Percentiles rank a stretch among this genome's conserved stretches.
Evolutionary conservation across 1,140 invertebrate genomes (phyloP).

Genomic region (Lysiphlebus fabarum): DNA sequence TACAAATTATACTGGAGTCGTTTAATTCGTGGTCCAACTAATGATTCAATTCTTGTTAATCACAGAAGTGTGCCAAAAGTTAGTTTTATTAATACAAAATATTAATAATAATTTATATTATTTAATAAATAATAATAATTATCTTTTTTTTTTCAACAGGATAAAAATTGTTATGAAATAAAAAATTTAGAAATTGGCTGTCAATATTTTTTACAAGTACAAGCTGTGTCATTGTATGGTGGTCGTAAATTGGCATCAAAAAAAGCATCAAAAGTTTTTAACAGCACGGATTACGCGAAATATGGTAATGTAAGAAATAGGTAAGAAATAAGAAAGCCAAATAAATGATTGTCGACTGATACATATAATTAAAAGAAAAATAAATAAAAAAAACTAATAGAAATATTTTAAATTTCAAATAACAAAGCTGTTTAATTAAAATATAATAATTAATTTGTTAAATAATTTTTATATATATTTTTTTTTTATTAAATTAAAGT

Average conservation of each 20-base stretch:
- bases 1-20: conserved; percentile 65
- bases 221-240: conserved; percentile 65
- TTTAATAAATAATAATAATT: background rate
- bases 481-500: conserved; percentile 35
- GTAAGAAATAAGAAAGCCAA: conserved; percentile 4
- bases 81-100: conserved; percentile 23
- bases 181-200: conserved; percentile 62
- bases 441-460: background rate
- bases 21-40: conserved; percentile 53
- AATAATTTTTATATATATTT: too few species aligned
- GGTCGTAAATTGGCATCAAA: conserved; percentile 63
- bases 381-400: background rate
- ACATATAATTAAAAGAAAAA: too few species aligned
- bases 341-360: background rate
- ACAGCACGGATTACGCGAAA: conserved; percentile 59
- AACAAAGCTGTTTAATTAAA: background rate
- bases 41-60: conserved; percentile 61
- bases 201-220: conserved; percentile 70
- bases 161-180: conserved; percentile 59
- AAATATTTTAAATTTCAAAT: background rate
- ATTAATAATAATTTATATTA: background rate
- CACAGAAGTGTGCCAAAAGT: conserved; percentile 62
- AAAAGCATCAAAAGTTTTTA: conserved; percentile 64
- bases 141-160: conserved; percentile 41
- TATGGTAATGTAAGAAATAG: conserved; percentile 36